Evolutionary conservation across 2,888 invertebrate genomes (phyloP), one percentile per base, ranked within the genome.

Genomic region (Monochamus alternatus): DNA sequence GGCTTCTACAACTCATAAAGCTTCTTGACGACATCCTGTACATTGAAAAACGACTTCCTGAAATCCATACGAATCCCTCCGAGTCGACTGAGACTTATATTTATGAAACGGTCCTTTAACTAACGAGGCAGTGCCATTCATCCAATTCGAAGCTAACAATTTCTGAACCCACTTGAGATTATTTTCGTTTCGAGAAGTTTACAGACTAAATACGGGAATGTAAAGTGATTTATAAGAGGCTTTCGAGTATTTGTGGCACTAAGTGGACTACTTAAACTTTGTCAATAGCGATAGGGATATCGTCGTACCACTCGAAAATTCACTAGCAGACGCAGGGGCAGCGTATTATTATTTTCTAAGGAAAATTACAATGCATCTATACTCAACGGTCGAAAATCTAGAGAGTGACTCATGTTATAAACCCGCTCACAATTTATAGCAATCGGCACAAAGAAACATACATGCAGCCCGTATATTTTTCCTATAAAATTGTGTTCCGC

Each of bases 161-260:
- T 64, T 47, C 31, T 47, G 44, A 47, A 64, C 64, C 64, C 47
- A 64, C 64, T 64, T 30, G 30, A 64, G 64, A 64, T 60, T 64
- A 64, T 64, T 64, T 64, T 64, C 64, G 47, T 64, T 63, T 32
- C 5, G 47, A 64, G 47, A 44, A 64, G 64, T 64, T 64, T 64
- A 64, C 47, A 64, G 64, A 64, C 64, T 38, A 47, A 47, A 44
- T 64, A 64, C 47, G 47, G 31, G 47, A 64, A 64, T 64, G 47
- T 64, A 64, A 64, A 64, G 64, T 64, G 64, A 64, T 64, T 64
- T 64, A 64, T 64, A 64, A 64, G 64, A 64, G 64, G 64, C 47
- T 64, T 30, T 64, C 64, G 47, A 64, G 64, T 64, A 47, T 64
- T 64, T 64, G 30, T 64, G 64, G 44, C 64, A 64, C 64, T 47